Evolutionary conservation across 2,888 invertebrate species (phyloP), one percentile per base, ranked within the genome.

Genomic region (Capitulum mitella): DNA sequence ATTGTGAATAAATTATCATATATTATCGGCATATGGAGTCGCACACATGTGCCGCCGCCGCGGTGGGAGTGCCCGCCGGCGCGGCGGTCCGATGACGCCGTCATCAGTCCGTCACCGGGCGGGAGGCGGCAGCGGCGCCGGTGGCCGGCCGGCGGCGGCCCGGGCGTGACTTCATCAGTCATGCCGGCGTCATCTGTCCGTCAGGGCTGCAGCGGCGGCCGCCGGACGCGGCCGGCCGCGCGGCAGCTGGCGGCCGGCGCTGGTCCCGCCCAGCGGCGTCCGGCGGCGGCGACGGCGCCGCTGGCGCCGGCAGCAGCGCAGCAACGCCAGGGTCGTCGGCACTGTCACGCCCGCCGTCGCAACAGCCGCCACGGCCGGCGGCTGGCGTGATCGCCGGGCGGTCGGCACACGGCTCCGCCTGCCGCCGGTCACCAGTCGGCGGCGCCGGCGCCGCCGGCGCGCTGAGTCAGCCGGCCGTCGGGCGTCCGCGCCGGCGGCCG

Each of bases 1-100:
- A 70, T 70, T 70, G 37, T 37, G 34, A 29, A 16, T 78, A 74
- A 54, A 54, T 64, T 64, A 64, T 34, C 64, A 64, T 64, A 64
- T 10, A 64, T 64, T 64, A 64, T 64, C 64, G 32, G 64, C 58
- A 19, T 34, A 16, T 34, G 34, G 64, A 32, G 64, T 16, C 16
- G 64, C 64, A 34, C 64, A 34, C 64, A 64, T 34, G 64, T 34
- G 64, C 34, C 51, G 32, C 16, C 34, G 64, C 8, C 34, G 64
- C 43, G 43, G 43, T 43, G 43, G 43, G 43, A 43, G 43, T 43
- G 43, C 43, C 43, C 43, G 43, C 6, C 43, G 43, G 43, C 43
- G 43, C 19, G 8, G 51, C 19, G 51, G 22, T 3, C 51, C 19
- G 51, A 51, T 51, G 19, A 22, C 22, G 51, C 16, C 51, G 51